Base-by-base conservation (phyloP, 2,888 invertebrate species). In the Stramonita haemastoma region DNA sequence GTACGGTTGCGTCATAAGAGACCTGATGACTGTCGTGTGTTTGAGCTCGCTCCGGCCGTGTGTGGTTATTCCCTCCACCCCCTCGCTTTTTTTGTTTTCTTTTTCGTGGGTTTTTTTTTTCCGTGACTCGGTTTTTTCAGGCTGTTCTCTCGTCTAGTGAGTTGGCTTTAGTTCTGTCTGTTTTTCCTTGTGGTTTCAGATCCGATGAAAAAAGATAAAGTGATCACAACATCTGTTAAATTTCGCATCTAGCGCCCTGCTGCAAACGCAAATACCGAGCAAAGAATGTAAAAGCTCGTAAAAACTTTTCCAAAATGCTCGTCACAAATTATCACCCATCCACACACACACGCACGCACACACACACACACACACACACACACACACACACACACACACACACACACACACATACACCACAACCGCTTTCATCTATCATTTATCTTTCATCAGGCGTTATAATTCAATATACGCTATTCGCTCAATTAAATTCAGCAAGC, bases 331-430 rank as follows among this genome's bases (percentile, higher is more conserved):
- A 26, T 66, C 66, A 1, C 8, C 13, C 32, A 0, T 15, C 17
- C 2, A 11, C 79, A 32, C 79, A 77, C 77, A 4, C 77, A 77
- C 5, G 70, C 70, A 70, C 2, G 2, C 77, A 77, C 77, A 26
- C 32, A 77, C 77, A 32, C 77, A 32, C 79, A 0, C 79, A 0
- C 79, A 79, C 34, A 83, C 46, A 83, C 83, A 83, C 83, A 83
- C 83, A 83, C 83, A 83, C 46, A 83, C 83, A 83, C n/a, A 83
- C 46, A 83, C n/a, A 46, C 46, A 83, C 83, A 83, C 83, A 83
- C 19, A 83, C 83, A 83, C 2, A 46, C 83, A 83, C 83, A 83
- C 83, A 46, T 26, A 46, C 83, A 83, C 83, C 19, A 8, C 46
- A 46, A 46, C 83, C 1, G n/a, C 73, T 73, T n/a, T 26, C n/a